Evolutionary conservation across 2,888 invertebrate genomes (phyloP), one percentile per base, ranked within the genome.

Genomic region (Oeneis ivallda): DNA sequence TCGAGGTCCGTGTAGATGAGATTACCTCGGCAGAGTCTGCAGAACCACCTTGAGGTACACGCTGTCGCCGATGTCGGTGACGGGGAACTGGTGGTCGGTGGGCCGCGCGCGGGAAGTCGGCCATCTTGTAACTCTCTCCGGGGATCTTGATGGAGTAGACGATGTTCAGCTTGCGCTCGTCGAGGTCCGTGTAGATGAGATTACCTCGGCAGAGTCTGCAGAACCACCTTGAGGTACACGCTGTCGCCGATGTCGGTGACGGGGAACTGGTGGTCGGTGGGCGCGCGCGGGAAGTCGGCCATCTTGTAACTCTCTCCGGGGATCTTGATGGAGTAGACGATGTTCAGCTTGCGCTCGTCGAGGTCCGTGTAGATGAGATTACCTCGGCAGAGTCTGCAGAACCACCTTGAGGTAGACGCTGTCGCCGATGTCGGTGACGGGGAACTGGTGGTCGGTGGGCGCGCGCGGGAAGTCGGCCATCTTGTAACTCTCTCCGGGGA

Each of bases 231-330:
- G 70, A 96, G 87, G 66, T 93, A 93, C 61, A 93, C 87, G 69
- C 94, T 93, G 75, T 93, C 93, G 19, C 95, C 95, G 52, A 95
- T 93, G 70, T 94, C 93, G 0, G 96, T 95, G 64, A 93, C 79
- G 3, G 96, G 96, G 84, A 96, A 96, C 69, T 93, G 93, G 84
- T 96, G 96, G 76, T 93, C 93, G 70, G 93, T 93, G 1, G 95
- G 94, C 19, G 92, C 86, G 66, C 93, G 87, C 59, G 92, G 87
- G 80, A 92, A 95, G 80, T 88, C 82, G 71, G 93, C 81, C 80
- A 88, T 81, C 80, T 87, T 89, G 73, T 83, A 91, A 70, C 93
- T 93, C 78, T 94, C 95, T 13, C 94, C 95, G 2, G 94, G 95
- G 72, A 94, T 94, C 71, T 93, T 93, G 62, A 95, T 90, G 90